Base-by-base conservation (phyloP, 1,140 invertebrate species). In the Drosophila virilis region DNA sequence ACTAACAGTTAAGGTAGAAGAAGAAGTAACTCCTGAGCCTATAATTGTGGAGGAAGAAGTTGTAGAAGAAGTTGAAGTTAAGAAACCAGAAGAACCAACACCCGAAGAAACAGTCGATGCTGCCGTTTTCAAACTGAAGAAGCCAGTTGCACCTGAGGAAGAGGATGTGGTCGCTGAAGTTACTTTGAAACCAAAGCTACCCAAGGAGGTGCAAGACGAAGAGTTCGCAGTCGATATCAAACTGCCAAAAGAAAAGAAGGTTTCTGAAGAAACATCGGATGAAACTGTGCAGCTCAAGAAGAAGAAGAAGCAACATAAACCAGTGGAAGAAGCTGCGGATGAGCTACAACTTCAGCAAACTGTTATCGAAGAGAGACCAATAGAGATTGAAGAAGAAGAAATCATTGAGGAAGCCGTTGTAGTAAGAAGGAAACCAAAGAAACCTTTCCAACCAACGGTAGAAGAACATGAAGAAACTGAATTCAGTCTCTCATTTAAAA, bases 311-410 rank as follows among this genome's bases (percentile, higher is more conserved):
- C 92, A 92, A 4, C 74, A 79, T 6, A 92, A 86, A 15, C 61
- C 73, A 6, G 60, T 74, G 2, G 91, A 92, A 71, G 93, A 93
- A 80, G 92, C 90, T 52, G 91, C 92, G 4, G 93, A 93, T 71
- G 93, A 94, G 48, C 52, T 94, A 5, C 92, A 92, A 4, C 91
- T 94, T 9, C 91, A 92, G 37, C 93, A 94, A 69, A 83, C 89
- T 37, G 66, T 91, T 3, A 51, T 91, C 1, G 90, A 92, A 60
- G 91, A 93, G 64, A 76, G 86, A 13, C 85, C 92, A 1, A 88
- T 93, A 28, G 93, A 93, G 74, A 71, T 92, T 35, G 82, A 91
- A 52, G 92, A 93, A 66, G 92, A 92, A 60, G 82, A 91, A 66
- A 89, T 92, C 6, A 38, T 91, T 40, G 90, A 92, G 66, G 91